phyloP scores from a whole-genome alignment of 2,888 invertebrate species.

The Ferdinandea cuprea region DNA sequence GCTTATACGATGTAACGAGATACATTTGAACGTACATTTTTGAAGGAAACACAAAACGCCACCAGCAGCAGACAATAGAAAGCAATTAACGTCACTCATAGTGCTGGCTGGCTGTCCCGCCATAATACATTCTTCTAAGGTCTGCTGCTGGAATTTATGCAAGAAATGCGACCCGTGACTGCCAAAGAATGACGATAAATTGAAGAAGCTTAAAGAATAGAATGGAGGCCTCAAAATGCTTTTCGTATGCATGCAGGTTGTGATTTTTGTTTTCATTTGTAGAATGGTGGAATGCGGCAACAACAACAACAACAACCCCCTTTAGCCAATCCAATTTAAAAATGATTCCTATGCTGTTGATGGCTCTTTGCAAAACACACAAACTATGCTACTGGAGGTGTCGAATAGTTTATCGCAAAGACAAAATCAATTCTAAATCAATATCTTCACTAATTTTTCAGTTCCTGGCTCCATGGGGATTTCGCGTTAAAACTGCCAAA shows the following conservation, averaged over 20 bases:
- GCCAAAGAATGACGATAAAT: slow-evolving; percentile 52
- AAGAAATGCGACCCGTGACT: slow-evolving; percentile 69
- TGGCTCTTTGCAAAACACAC: not conserved
- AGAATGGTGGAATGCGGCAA: too few species aligned
- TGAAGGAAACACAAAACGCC: not conserved
- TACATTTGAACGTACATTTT: slow-evolving; percentile 44
- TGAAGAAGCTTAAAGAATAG: slow-evolving; percentile 48
- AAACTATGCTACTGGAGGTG: slow-evolving; percentile 36
- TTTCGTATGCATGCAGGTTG: slow-evolving; percentile 15
- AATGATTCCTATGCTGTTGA: slow-evolving; percentile 21
- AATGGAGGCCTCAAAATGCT: slow-evolving; percentile 21
- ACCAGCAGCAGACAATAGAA: slow-evolving; percentile 51
- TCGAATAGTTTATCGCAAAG: slow-evolving; percentile 62
- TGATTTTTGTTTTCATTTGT: slow-evolving; percentile 34
- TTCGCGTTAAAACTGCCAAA: slow-evolving; percentile 37
- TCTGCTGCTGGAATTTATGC: slow-evolving; percentile 68
- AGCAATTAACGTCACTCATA: slow-evolving; percentile 67
- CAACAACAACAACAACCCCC: slow-evolving; percentile 23
- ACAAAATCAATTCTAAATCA: slow-evolving; percentile 71
- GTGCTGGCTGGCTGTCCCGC: slow-evolving; percentile 22
- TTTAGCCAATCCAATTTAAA: slow-evolving; percentile 70
- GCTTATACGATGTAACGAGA: slow-evolving; percentile 53
- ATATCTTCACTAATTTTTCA: slow-evolving; percentile 39
- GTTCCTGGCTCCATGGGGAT: slow-evolving; percentile 58
- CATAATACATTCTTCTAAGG: slow-evolving; percentile 31